Percentiles rank a stretch among this genome's conserved stretches.
Evolutionary conservation across 2,888 invertebrate species (phyloP).

Genomic region (Hipparchia sbordonii): DNA sequence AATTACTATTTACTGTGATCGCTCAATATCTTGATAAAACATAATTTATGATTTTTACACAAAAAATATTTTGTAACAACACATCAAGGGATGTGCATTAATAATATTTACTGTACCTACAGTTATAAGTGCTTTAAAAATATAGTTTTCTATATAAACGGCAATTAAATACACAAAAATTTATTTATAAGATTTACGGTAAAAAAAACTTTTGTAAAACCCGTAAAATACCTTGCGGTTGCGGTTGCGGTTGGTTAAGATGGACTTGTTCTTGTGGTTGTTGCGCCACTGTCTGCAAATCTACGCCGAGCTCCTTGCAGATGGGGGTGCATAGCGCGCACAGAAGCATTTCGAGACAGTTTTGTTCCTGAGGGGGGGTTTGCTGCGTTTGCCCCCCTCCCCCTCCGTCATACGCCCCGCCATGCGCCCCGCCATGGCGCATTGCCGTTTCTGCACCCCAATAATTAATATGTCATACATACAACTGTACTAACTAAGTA

Average conservation of each 20-base stretch:
- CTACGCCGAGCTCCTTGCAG: constrained; percentile 77
- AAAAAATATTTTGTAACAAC: background rate
- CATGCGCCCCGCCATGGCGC: constrained; percentile 63
- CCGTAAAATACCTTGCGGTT: constrained; percentile 44
- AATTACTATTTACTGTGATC: no score
- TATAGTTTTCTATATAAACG: background rate
- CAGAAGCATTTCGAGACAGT: constrained; percentile 73
- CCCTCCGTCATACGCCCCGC: constrained; percentile 64
- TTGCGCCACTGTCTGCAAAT: constrained; percentile 61
- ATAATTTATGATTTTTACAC: background rate
- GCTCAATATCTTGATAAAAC: no score
- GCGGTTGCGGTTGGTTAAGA: constrained; percentile 62
- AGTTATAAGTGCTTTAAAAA: background rate
- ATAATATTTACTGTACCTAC: background rate
- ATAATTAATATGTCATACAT: constrained; percentile 15
- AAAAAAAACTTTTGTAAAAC: constrained; percentile 1
- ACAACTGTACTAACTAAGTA: background rate
- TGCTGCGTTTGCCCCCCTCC: constrained; percentile 46
- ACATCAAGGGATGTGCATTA: background rate
- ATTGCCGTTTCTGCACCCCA: constrained; percentile 66
- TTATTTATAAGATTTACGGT: constrained; percentile 6
- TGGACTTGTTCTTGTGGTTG: constrained; percentile 68
- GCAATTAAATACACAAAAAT: background rate
- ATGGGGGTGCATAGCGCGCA: constrained; percentile 76
- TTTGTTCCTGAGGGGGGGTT: constrained; percentile 53